phyloP scores from a whole-genome alignment of 2,888 invertebrate species.

The Keiferia lycopersicella region DNA sequence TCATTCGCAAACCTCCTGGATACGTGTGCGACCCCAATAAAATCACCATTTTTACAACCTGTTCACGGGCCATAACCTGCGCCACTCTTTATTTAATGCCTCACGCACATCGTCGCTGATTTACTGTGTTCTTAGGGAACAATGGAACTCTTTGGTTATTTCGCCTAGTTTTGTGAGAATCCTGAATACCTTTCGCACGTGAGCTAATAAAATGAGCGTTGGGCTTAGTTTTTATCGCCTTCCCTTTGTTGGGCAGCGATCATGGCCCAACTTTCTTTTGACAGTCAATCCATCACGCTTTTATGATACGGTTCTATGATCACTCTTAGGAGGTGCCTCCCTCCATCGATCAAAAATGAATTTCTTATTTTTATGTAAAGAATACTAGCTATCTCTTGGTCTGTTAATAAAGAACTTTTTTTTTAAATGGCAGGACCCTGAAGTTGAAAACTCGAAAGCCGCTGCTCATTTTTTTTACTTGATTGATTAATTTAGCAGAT shows the following conservation, averaged over 20 bases:
- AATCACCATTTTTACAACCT: slow-evolving; percentile 63
- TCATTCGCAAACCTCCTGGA: slow-evolving; percentile 39
- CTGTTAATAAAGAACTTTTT: not conserved
- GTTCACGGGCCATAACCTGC: slow-evolving; percentile 53
- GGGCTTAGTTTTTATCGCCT: slow-evolving; percentile 24
- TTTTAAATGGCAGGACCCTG: too few relatives aligned
- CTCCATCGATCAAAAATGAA: slow-evolving; percentile 12
- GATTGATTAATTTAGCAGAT: not conserved
- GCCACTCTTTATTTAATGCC: slow-evolving; percentile 56
- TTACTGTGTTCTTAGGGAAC: slow-evolving; percentile 44
- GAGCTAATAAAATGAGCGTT: slow-evolving; percentile 24
- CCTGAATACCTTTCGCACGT: slow-evolving; percentile 22
- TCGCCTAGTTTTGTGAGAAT: slow-evolving; percentile 29
- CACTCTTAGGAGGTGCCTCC: slow-evolving; percentile 8
- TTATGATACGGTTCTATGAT: slow-evolving; percentile 17
- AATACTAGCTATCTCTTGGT: not conserved
- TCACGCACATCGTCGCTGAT: slow-evolving; percentile 50
- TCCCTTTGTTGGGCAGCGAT: slow-evolving; percentile 28
- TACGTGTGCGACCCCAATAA: slow-evolving; percentile 54
- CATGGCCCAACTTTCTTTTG: slow-evolving; percentile 24
- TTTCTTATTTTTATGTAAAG: slow-evolving; percentile 7
- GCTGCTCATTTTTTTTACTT: too few relatives aligned
- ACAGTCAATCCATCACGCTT: slow-evolving; percentile 27
- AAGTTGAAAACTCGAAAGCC: too few relatives aligned
- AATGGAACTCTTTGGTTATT: slow-evolving; percentile 28